Evolutionary conservation across 2,888 invertebrate species (phyloP).

Genomic region (Mythimna loreyi): DNA sequence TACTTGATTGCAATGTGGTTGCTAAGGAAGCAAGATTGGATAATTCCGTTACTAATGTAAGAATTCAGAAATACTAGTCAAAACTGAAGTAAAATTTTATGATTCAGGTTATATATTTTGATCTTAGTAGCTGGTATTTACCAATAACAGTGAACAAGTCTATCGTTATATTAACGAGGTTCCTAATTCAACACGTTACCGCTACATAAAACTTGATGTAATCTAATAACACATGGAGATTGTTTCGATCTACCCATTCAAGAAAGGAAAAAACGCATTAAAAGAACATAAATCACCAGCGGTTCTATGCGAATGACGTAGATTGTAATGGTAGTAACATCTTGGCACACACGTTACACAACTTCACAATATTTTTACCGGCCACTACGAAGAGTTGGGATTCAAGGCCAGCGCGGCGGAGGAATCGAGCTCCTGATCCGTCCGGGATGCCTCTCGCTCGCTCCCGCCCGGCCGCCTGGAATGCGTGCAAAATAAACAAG

Average conservation of each 20-base stretch:
- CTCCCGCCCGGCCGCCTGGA: constrained; percentile 84
- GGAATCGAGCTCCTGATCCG: constrained; percentile 83
- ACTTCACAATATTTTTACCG: constrained; percentile 74
- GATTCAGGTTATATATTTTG: neutral
- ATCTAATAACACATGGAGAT: constrained; percentile 28
- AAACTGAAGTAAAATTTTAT: neutral
- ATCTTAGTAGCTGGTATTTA: too few species aligned
- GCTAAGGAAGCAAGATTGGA: constrained; percentile 28
- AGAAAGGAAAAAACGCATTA: constrained; percentile 30
- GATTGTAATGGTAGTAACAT: constrained; percentile 67
- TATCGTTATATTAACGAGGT: constrained; percentile 9
- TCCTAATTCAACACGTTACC: constrained; percentile 12
- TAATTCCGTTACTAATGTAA: constrained; percentile 12
- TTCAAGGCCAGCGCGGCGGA: constrained; percentile 83
- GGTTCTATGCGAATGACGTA: constrained; percentile 68
- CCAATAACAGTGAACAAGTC: neutral
- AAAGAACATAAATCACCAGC: constrained; percentile 46
- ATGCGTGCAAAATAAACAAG: constrained; percentile 91
- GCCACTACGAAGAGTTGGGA: constrained; percentile 71
- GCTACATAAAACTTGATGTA: constrained; percentile 16
- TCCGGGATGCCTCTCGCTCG: constrained; percentile 84
- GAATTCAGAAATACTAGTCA: neutral
- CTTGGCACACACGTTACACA: constrained; percentile 67
- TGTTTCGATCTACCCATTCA: constrained; percentile 33
- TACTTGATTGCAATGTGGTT: constrained; percentile 38